A percentile compares a stretch with the other conserved stretches of the same genome.
These are phyloP conservation scores for Argyrosomus japonicus DNA, from an alignment of 2,113 vertebrate species.

Conservation along the genomic window DNA sequence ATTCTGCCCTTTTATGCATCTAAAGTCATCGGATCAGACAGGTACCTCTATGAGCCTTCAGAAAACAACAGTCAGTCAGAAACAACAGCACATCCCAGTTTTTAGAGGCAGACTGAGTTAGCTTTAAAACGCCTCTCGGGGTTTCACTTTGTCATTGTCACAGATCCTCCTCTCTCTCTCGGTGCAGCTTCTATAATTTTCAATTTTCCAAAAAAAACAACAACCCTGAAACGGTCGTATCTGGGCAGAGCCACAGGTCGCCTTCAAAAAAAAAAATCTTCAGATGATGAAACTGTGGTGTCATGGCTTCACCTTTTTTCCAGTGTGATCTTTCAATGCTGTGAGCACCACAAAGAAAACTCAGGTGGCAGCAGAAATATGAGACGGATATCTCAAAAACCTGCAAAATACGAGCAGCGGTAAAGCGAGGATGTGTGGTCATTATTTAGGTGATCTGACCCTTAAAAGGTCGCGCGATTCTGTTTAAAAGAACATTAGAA, in stretches of 20 bases:
- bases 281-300: not conserved
- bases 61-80: conserved; percentile 16
- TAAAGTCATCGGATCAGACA: not conserved
- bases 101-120: not conserved
- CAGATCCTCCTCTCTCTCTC: conserved; percentile 8
- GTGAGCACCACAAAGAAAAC: not conserved
- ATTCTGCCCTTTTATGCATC: not conserved
- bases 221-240: not conserved
- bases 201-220: not conserved
- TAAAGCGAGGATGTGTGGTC: no score
- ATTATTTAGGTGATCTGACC: conserved; percentile 13
- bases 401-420: not conserved
- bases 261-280: not conserved
- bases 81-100: conserved; percentile 10
- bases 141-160: not conserved
- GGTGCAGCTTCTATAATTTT: not conserved
- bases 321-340: not conserved
- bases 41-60: not conserved
- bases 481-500: not conserved
- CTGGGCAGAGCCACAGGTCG: no score
- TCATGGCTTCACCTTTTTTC: not conserved
- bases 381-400: not conserved
- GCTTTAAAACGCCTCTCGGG: not conserved
- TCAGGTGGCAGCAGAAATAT: not conserved
- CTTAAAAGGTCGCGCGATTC: conserved; percentile 3